Percentiles rank a stretch among this genome's conserved stretches.
Conservation (phyloP, 2,113 vertebrate genomes). For the Nothocercus nigrocapillus region DNA sequence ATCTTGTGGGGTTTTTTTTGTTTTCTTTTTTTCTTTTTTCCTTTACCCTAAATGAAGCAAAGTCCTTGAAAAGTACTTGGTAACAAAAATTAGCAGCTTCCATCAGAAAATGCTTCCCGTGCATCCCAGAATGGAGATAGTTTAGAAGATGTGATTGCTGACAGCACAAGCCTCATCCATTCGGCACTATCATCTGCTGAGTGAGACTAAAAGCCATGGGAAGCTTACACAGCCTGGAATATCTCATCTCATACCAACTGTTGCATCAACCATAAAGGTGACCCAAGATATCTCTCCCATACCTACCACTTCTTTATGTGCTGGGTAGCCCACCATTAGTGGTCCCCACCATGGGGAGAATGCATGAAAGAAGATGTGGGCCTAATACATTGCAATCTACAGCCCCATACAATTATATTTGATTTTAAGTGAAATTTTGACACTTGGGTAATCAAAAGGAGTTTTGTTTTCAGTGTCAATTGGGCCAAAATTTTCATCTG, state of each 20-base stretch:
- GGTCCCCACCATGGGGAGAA: no score
- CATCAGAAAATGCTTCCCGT: neutral
- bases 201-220: neutral
- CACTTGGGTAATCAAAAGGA: neutral
- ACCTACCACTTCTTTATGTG: rapidly evolving
- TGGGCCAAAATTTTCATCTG: neutral
- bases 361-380: neutral
- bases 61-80: neutral
- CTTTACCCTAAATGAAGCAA: neutral
- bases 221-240: neutral
- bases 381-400: neutral
- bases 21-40: neutral
- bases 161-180: no score
- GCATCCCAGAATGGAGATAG: neutral
- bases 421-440: neutral
- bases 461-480: neutral
- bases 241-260: neutral
- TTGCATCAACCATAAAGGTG: rapidly evolving
- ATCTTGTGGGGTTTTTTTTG: neutral
- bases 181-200: neutral
- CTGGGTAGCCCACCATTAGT: neutral
- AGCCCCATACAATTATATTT: neutral
- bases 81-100: neutral
- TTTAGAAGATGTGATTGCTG: neutral
- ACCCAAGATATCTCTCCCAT: neutral